Evolutionary conservation across 2,797 vertebrate genomes (phyloP), one percentile per base, ranked within the genome.

Genomic region (Brachyalestes nurse): DNA sequence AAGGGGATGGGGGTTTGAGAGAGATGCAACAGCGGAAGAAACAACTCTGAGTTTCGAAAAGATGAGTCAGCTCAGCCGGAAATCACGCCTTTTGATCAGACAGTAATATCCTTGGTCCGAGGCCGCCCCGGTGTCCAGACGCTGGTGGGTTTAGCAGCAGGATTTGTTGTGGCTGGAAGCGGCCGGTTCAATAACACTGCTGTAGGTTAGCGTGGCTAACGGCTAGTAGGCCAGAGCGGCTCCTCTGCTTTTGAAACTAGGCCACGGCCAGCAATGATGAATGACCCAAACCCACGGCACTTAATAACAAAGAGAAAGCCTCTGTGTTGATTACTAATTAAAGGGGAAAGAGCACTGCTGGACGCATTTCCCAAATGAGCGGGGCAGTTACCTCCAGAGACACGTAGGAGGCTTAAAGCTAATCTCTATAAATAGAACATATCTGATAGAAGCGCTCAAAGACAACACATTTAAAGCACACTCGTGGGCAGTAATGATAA

Each of bases 291-390:
- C 77, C 64, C 53, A 71, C 55, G 60, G 49, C 57, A 58, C 25
- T 57, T 58, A 82, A 84, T 80, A 66, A 70, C 60, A 47, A 72
- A 72, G 76, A n/a, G 9, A 55, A 69, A 40, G 62, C 53, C 40
- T 71, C 42, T 14, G 53, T 75, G 62, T 62, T 81, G 71, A 72
- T 83, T 77, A 82, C 28, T 49, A 70, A 53, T 82, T 38, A 80
- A 69, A 78, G 53, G 28, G n/a, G 51, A 71, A 73, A 42, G 21
- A 80, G 47, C 74, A 77, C 38, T 34, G 23, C 10, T 49, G 23
- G 67, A 78, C 51, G 60, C 25, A 42, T 61, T 61, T 69, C 25
- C 71, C 51, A 28, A 72, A 82, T 58, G 75, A 42, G 19, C 42
- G 25, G 5, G 45, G 14, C 58, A 40, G 25, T 55, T 71, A 71